A percentile compares a stretch with the other conserved stretches of the same genome.
These are phyloP conservation scores for Kryptopterus vitreolus DNA, from an alignment of 2,797 vertebrate genomes.

Conservation along the genomic window DNA sequence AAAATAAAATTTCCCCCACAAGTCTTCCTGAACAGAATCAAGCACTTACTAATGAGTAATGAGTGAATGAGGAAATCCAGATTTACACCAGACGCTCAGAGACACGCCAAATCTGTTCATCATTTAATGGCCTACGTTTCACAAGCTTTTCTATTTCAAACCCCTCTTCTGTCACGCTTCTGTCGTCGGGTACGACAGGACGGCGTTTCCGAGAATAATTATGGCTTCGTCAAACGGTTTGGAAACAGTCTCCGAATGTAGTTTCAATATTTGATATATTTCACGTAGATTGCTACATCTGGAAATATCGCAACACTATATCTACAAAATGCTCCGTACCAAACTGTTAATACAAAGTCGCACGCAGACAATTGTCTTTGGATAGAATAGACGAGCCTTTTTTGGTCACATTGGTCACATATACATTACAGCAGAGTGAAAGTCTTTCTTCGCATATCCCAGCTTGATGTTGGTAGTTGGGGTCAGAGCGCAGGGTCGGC, in stretches of 20 bases:
- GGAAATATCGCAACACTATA: not conserved
- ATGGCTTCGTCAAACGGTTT: not conserved
- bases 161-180: not conserved
- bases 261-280: not conserved
- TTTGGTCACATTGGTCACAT: no score
- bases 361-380: no score
- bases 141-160: not conserved
- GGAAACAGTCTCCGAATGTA: not conserved
- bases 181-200: not conserved
- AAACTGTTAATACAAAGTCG: no score
- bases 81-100: not conserved
- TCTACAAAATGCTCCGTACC: no score
- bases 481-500: no score
- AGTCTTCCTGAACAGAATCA: not conserved
- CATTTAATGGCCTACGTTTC: not conserved
- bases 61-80: not conserved
- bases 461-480: no score
- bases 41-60: constrained; percentile 7
- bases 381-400: no score
- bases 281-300: not conserved
- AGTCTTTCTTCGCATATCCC: no score
- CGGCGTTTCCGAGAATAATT: not conserved
- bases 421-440: no score
- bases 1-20: not conserved
- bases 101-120: not conserved